A percentile compares a stretch with the other conserved stretches of the same genome.
Evolutionary conservation across 2,797 vertebrate genomes (phyloP).

Genomic region (Aviceda leuphotes): DNA sequence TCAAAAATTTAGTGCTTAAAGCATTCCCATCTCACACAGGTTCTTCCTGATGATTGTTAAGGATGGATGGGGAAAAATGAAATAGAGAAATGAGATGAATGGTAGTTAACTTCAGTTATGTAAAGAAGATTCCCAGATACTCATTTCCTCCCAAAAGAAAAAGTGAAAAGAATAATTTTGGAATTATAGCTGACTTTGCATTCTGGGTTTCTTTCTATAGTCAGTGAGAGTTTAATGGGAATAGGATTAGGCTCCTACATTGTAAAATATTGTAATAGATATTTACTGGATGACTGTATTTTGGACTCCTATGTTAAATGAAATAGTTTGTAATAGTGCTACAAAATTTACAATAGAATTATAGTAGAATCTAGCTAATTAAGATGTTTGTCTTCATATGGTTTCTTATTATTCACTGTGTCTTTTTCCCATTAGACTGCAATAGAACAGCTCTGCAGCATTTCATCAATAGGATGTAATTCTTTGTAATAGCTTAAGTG

Average conservation of each 20-base stretch:
- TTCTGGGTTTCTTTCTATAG: not conserved
- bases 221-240: not conserved
- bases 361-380: conserved; percentile 47
- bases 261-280: not conserved
- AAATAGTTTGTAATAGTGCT: not conserved
- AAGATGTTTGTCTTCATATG: conserved; percentile 57
- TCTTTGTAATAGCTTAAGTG: conserved; percentile 59
- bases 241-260: not conserved
- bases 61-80: not conserved
- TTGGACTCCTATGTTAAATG: not conserved
- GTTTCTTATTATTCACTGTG: conserved; percentile 44
- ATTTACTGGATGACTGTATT: not conserved
- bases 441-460: conserved; percentile 18
- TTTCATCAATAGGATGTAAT: conserved; percentile 50
- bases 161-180: not conserved
- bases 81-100: not conserved
- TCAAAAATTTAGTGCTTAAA: not conserved
- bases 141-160: not conserved
- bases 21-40: not conserved
- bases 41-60: not conserved
- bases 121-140: not conserved
- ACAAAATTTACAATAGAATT: conserved; percentile 43
- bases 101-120: not conserved
- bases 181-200: not conserved
- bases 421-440: conserved; percentile 40